phyloP scores from a whole-genome alignment of 2,113 vertebrate species.

The Sprattus sprattus region DNA sequence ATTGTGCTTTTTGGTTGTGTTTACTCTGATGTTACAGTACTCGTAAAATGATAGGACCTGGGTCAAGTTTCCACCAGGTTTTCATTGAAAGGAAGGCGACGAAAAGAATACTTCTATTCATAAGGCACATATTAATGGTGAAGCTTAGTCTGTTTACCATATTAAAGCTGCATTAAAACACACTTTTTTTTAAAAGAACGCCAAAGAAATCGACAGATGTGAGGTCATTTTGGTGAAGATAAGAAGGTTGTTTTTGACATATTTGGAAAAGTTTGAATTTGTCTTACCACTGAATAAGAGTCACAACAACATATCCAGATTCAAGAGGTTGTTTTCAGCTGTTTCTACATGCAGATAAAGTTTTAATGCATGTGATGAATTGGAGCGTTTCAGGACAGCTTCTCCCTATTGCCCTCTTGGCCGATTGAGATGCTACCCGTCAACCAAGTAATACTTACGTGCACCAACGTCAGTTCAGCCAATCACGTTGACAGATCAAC shows the following conservation, averaged over 20 bases:
- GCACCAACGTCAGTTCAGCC: too few relatives aligned
- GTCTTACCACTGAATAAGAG: conserved; percentile 60
- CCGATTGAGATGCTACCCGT: too few relatives aligned
- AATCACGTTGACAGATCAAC: too few relatives aligned
- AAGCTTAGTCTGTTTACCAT: too few relatives aligned
- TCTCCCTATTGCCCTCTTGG: not conserved
- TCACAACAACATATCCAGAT: conserved; percentile 56
- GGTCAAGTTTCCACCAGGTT: not conserved
- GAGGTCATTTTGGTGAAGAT: too few relatives aligned
- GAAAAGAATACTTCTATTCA: not conserved
- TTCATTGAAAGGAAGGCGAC: not conserved
- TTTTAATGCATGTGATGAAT: not conserved
- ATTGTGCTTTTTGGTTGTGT: too few relatives aligned
- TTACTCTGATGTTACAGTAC: not conserved
- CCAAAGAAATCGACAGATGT: not conserved
- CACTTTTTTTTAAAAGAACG: not conserved
- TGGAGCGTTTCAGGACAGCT: not conserved
- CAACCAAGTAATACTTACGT: too few relatives aligned
- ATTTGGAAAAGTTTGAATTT: not conserved
- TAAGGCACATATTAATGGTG: too few relatives aligned
- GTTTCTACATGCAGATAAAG: not conserved
- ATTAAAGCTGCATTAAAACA: too few relatives aligned
- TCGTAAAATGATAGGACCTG: conserved; percentile 19
- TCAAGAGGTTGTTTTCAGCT: not conserved
- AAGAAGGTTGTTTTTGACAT: too few relatives aligned